phyloP scores from a whole-genome alignment of 2,113 vertebrate genomes.

The Mormyrus iriodes region DNA sequence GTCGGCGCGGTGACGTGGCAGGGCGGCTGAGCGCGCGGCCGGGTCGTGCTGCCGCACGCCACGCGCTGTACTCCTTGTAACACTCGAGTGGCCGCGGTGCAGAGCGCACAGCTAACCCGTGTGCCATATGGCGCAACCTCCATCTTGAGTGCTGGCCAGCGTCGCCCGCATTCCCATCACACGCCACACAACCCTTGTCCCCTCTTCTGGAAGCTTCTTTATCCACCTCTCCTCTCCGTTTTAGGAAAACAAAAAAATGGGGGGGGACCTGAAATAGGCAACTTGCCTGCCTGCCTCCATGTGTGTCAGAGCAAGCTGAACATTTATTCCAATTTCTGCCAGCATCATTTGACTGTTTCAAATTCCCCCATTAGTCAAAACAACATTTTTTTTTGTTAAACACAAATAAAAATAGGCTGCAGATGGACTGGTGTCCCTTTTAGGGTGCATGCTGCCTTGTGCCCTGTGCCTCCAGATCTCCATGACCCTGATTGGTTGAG shows the following conservation, averaged over 20 bases:
- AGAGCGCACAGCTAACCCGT: neutral
- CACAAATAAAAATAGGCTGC: neutral
- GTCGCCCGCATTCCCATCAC: neutral
- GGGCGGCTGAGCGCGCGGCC: neutral
- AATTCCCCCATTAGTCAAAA: constrained; percentile 3
- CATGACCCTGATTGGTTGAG: neutral
- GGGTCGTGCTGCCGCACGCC: neutral
- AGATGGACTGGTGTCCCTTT: neutral
- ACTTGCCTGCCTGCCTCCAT: neutral
- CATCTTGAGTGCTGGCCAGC: neutral
- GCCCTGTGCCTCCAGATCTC: neutral
- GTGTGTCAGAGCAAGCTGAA: neutral
- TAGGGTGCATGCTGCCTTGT: neutral
- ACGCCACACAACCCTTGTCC: neutral
- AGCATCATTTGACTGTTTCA: constrained; percentile 8
- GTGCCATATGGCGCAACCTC: constrained; percentile 8
- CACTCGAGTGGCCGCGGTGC: neutral
- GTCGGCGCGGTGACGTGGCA: constrained; percentile 20
- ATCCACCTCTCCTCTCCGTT: neutral
- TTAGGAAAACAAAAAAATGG: neutral
- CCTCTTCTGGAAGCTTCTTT: neutral
- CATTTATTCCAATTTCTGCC: constrained; percentile 11
- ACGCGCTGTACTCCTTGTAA: neutral
- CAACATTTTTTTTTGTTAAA: neutral
- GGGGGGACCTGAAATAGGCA: neutral